Evolutionary conservation across 2,797 vertebrate species (phyloP).

Genomic region (Cichlasoma orientale): DNA sequence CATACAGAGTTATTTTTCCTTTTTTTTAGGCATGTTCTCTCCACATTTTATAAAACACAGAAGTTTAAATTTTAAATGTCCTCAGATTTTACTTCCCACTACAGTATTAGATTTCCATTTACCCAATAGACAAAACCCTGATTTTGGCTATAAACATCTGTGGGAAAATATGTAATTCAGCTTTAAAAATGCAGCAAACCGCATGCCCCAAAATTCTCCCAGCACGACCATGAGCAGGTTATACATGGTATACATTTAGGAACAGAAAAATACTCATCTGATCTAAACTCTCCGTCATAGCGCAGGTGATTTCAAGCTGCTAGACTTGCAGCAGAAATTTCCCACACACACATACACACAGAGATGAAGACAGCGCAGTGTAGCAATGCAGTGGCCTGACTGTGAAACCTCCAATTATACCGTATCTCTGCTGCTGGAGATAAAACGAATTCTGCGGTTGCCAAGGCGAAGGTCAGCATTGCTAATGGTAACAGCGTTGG

Average conservation of each 20-base stretch:
- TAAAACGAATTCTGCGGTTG: slow-evolving; percentile 20
- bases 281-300: background rate
- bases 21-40: background rate
- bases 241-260: background rate
- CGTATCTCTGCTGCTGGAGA: background rate
- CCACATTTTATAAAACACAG: background rate
- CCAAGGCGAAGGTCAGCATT: slow-evolving; percentile 22
- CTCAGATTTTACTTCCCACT: background rate
- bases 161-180: too few species aligned
- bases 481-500: slow-evolving; percentile 2
- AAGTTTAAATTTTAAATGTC: background rate
- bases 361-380: background rate
- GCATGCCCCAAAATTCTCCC: too few species aligned
- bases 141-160: background rate
- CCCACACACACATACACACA: background rate
- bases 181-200: too few species aligned
- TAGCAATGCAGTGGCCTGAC: background rate
- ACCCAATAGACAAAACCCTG: background rate
- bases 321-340: background rate
- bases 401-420: background rate
- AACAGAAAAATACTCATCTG: background rate
- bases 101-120: background rate
- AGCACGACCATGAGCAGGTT: background rate
- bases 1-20: background rate
- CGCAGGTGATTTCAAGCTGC: background rate